phyloP scores from a whole-genome alignment of 2,888 invertebrate species.

The Notocelia uddmanniana region DNA sequence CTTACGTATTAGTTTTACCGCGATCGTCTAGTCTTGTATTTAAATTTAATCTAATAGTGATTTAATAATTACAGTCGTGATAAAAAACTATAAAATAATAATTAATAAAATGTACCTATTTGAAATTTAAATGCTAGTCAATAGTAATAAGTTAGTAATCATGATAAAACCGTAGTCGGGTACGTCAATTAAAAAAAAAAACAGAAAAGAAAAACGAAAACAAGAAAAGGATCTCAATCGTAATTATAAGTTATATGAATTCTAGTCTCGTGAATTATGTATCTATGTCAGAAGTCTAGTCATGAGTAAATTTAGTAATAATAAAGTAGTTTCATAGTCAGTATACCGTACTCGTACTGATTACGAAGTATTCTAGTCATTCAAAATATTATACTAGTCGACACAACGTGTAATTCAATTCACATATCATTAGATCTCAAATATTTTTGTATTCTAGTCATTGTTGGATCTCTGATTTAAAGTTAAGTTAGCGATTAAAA shows the following conservation, averaged over 20 bases:
- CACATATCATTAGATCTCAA: slow-evolving; percentile 2
- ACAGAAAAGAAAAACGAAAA: not conserved
- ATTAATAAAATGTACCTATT: not conserved
- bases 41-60: not conserved
- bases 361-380: not conserved
- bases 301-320: not conserved
- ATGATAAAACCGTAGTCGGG: not conserved
- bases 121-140: not conserved
- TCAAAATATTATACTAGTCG: not conserved
- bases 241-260: not conserved
- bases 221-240: not conserved
- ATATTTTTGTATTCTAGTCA: not conserved
- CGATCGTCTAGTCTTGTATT: not conserved
- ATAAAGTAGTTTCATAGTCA: not conserved
- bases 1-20: not conserved
- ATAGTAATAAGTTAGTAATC: not conserved
- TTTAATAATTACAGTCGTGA: no score
- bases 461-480: not conserved
- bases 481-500: not conserved
- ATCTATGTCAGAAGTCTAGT: slow-evolving; percentile 15
- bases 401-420: not conserved
- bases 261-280: not conserved
- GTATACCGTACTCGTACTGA: not conserved
- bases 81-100: not conserved
- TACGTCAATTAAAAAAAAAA: not conserved